phyloP scores from a whole-genome alignment of 1,140 invertebrate species.

The Protaetia brevitarsis region DNA sequence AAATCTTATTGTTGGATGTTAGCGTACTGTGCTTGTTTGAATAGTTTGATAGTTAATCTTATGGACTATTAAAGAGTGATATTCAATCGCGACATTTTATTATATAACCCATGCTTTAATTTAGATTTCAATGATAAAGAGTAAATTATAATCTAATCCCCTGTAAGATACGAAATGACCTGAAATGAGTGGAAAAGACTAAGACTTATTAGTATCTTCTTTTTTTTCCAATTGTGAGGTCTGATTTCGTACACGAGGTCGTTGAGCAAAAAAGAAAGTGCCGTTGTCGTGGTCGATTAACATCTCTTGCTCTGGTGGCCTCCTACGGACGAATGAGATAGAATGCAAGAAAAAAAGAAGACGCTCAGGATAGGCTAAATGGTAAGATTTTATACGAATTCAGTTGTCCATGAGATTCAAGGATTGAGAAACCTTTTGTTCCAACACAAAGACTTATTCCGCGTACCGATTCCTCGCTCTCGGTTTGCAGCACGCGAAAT shows the following conservation, averaged over 20 bases:
- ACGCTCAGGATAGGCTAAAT: constrained; percentile 16
- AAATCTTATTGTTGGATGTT: no score
- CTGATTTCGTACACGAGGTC: neutral
- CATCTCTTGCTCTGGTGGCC: neutral
- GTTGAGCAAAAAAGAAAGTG: neutral
- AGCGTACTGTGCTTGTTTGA: no score
- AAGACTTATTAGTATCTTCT: neutral
- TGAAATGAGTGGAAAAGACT: neutral
- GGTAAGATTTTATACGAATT: constrained; percentile 22
- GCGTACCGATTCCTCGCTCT: constrained; percentile 1
- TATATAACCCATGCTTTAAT: no score
- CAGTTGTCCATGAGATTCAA: constrained; percentile 19
- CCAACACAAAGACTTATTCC: constrained; percentile 21
- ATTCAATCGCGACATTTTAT: no score
- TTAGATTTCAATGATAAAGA: no score
- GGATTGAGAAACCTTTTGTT: constrained; percentile 19
- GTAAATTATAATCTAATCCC: no score
- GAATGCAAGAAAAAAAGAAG: neutral
- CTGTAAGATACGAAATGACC: neutral
- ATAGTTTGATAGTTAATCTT: no score
- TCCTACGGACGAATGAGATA: neutral
- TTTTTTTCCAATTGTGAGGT: neutral
- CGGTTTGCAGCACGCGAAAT: neutral
- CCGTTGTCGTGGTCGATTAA: neutral
- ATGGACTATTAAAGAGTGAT: no score